Conservation (phyloP, 2,888 invertebrate genomes). For the Flexamia atlantica region DNA sequence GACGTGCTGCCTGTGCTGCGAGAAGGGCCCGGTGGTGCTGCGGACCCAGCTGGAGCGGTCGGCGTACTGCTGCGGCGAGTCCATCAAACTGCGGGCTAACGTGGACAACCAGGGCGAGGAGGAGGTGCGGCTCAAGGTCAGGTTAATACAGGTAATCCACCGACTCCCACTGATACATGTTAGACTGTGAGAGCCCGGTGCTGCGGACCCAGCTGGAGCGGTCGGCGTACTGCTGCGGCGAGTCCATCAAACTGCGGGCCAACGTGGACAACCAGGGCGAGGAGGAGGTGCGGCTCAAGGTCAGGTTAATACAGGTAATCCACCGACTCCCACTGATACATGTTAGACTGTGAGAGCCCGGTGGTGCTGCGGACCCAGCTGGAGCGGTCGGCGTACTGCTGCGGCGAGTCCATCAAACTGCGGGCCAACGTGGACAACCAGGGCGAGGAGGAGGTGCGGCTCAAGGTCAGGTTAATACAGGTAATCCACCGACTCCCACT, state of each 20-base stretch:
- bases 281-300: constrained; percentile 78
- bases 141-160: constrained; percentile 76
- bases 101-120: constrained; percentile 84
- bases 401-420: constrained; percentile 83
- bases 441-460: constrained; percentile 78
- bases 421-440: constrained; percentile 85
- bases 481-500: constrained; percentile 71
- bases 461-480: constrained; percentile 79
- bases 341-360: too few relatives aligned
- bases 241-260: constrained; percentile 82
- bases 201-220: constrained; percentile 82
- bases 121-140: constrained; percentile 78
- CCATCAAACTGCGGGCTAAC: constrained; percentile 82
- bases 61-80: constrained; percentile 87
- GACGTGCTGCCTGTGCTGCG: constrained; percentile 86
- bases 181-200: constrained; percentile 83
- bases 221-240: constrained; percentile 86
- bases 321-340: too few relatives aligned
- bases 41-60: constrained; percentile 82
- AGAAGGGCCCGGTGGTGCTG: constrained; percentile 82
- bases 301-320: constrained; percentile 78
- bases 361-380: constrained; percentile 82
- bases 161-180: too few relatives aligned
- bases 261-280: constrained; percentile 84
- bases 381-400: constrained; percentile 86